Evolutionary conservation across 2,113 vertebrate genomes (phyloP).

Genomic region (Nerophis ophidion): DNA sequence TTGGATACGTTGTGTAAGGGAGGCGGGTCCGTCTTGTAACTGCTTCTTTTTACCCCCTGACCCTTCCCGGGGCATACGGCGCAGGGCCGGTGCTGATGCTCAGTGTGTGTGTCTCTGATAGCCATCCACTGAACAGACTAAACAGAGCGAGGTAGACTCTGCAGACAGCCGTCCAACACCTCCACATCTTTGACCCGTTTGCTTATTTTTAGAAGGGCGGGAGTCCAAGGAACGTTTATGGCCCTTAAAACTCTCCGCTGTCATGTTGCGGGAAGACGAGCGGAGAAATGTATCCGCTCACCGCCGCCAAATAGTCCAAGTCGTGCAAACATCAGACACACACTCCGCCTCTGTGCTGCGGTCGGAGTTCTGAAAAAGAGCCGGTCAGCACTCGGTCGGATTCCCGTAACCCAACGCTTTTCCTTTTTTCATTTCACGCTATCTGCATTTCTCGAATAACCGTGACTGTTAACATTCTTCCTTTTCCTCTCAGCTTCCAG

Average conservation of each 20-base stretch:
- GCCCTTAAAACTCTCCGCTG: conserved; percentile 29
- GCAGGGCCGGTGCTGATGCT: neutral
- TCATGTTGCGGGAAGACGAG: conserved; percentile 31
- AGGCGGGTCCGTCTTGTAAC: neutral
- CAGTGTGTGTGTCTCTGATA: conserved; percentile 29
- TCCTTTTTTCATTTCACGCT: conserved; percentile 26
- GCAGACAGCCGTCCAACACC: conserved; percentile 28
- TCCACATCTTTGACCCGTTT: conserved; percentile 47
- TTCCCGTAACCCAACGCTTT: conserved; percentile 54
- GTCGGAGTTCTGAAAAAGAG: conserved; percentile 60
- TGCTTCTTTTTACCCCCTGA: conserved; percentile 4
- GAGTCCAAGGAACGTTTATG: conserved; percentile 35
- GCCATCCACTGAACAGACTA: conserved; percentile 30
- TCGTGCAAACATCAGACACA: conserved; percentile 43
- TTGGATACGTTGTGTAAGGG: conserved; percentile 7
- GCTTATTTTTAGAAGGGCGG: conserved; percentile 58
- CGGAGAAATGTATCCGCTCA: conserved; percentile 37
- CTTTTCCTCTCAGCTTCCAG: conserved; percentile 5
- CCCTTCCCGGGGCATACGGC: neutral
- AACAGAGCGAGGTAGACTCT: too few species aligned
- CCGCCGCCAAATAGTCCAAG: conserved; percentile 47
- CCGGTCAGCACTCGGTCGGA: conserved; percentile 58
- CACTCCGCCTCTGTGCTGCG: conserved; percentile 34
- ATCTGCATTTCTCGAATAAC: conserved; percentile 65
- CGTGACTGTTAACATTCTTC: conserved; percentile 49